Evolutionary conservation across 2,113 vertebrate genomes (phyloP).

Genomic region (Xiphophorus couchianus): DNA sequence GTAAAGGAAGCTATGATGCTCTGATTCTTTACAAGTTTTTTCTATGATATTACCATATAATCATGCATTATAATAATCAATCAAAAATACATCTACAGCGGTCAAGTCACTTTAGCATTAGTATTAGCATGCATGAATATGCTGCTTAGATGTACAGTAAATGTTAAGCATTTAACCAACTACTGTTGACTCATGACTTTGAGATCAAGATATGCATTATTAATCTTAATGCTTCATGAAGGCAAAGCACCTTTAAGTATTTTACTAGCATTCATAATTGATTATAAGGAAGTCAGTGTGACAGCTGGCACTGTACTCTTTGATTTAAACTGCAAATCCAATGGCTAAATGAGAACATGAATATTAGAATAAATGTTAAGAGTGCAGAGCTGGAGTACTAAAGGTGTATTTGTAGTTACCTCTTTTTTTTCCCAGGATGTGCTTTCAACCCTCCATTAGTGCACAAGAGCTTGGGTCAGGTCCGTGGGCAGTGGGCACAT

Average conservation of each 20-base stretch:
- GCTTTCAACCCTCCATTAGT: constrained; percentile 70
- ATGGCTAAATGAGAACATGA: constrained; percentile 42
- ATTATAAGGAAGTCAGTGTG: constrained; percentile 43
- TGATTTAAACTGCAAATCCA: constrained; percentile 35
- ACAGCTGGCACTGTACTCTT: constrained; percentile 31
- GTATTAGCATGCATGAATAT: not conserved
- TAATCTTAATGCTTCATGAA: constrained; percentile 47
- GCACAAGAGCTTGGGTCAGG: constrained; percentile 60
- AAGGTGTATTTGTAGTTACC: constrained; percentile 41
- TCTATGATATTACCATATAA: not conserved
- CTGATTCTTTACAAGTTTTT: not conserved
- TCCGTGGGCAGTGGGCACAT: constrained; percentile 65
- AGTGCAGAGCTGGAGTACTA: constrained; percentile 33
- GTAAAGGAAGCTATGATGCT: not conserved
- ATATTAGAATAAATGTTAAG: constrained; percentile 41
- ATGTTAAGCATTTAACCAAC: constrained; percentile 20
- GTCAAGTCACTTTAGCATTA: not conserved
- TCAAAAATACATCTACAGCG: not conserved
- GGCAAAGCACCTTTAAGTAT: constrained; percentile 16
- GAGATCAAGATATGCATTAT: constrained; percentile 57
- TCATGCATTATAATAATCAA: not conserved
- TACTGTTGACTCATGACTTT: not conserved
- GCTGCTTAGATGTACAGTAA: not conserved
- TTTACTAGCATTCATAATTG: constrained; percentile 48
- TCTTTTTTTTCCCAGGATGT: constrained; percentile 44